Conservation (phyloP, 2,797 vertebrate genomes). For the Phataginus tricuspis region DNA sequence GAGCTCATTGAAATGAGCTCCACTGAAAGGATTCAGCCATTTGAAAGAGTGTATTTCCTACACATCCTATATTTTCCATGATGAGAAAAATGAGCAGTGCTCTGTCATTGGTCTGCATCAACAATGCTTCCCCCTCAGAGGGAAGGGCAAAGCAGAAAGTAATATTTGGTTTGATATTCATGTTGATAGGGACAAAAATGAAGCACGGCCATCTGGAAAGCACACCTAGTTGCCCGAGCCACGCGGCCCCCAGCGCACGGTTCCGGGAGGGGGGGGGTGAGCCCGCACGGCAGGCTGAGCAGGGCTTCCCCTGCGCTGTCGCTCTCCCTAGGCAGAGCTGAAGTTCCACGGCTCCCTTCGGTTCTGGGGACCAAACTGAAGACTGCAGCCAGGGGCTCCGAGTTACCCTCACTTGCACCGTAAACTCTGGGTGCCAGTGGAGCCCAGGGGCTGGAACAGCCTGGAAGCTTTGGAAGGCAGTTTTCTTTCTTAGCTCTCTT, state of each 20-base stretch:
- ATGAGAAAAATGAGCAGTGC: slow-evolving; percentile 61
- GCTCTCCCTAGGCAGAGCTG: slow-evolving; percentile 7
- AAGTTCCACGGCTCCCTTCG: neutral
- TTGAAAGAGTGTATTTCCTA: slow-evolving; percentile 58
- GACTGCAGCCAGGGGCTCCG: neutral
- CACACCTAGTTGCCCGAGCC: neutral
- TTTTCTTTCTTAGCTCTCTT: neutral
- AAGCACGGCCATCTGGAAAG: slow-evolving; percentile 5
- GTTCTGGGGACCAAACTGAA: neutral
- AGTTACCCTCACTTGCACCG: rapidly evolving
- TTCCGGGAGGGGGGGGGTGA: slow-evolving; percentile 3
- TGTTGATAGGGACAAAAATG: neutral
- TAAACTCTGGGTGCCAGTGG: neutral
- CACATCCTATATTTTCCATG: slow-evolving; percentile 72
- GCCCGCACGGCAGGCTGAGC: slow-evolving; percentile 21
- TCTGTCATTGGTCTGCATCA: neutral
- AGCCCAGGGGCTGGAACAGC: rapidly evolving
- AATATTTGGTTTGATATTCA: neutral
- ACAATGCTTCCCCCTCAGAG: neutral
- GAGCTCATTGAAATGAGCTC: slow-evolving; percentile 53
- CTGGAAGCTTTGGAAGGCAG: neutral
- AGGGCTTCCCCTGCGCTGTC: neutral
- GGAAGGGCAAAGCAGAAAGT: slow-evolving; percentile 32
- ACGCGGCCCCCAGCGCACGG: neutral
- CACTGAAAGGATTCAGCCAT: slow-evolving; percentile 59